These are phyloP conservation scores for Scaptomyza caliginosa DNA, from an alignment of 2,888 invertebrate species.

Conservation along the genomic window DNA sequence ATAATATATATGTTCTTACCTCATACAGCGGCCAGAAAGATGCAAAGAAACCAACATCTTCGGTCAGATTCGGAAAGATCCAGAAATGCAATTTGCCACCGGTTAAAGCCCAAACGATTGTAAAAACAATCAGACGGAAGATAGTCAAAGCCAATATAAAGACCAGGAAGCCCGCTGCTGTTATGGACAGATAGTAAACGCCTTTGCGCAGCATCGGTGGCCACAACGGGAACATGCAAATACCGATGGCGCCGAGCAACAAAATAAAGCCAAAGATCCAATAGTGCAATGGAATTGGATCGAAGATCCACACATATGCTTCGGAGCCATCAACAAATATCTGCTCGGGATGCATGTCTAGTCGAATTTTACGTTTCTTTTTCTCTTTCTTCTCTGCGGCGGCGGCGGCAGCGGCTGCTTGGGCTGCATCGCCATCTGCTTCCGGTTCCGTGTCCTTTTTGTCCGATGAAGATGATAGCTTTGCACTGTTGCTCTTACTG, in stretches of 20 bases:
- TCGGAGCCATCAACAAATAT: slow-evolving; percentile 96
- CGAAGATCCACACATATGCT: slow-evolving; percentile 99
- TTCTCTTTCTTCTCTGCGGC: slow-evolving; percentile 84
- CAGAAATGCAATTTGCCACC: slow-evolving; percentile 97
- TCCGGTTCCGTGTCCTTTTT: slow-evolving; percentile 77
- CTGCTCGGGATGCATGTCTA: slow-evolving; percentile 99
- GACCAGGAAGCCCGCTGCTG: slow-evolving; percentile 97
- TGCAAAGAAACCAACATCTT: slow-evolving; percentile 99
- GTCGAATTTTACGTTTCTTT: slow-evolving; percentile 94
- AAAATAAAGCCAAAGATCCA: slow-evolving; percentile 96
- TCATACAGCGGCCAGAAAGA: slow-evolving; percentile 99
- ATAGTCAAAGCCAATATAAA: slow-evolving; percentile 96
- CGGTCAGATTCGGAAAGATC: slow-evolving; percentile 99
- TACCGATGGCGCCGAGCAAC: slow-evolving; percentile 95
- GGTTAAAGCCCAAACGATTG: slow-evolving; percentile 93
- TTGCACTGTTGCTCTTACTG: slow-evolving; percentile 27
- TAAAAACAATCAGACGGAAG: slow-evolving; percentile 95
- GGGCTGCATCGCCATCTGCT: slow-evolving; percentile 54
- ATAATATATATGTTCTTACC: slow-evolving; percentile 90
- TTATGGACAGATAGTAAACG: slow-evolving; percentile 98
- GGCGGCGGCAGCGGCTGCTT: slow-evolving; percentile 44
- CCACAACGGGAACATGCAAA: slow-evolving; percentile 99
- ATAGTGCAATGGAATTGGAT: slow-evolving; percentile 96
- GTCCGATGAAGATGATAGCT: slow-evolving; percentile 43
- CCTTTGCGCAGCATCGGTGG: slow-evolving; percentile 96